Evolutionary conservation across 2,888 invertebrate species (phyloP).

Genomic region (Vesta saturnalis): DNA sequence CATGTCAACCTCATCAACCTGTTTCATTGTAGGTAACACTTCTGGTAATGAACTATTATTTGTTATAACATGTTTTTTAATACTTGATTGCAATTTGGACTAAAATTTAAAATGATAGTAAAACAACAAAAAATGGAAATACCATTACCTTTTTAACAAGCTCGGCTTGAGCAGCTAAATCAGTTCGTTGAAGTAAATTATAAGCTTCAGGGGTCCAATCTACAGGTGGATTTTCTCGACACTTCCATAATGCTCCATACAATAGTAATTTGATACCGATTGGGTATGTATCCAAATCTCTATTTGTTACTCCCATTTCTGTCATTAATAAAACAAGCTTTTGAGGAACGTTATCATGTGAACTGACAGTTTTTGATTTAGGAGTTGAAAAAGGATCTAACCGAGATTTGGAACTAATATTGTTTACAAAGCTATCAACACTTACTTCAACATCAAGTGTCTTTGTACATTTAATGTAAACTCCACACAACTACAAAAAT

Average conservation of each 20-base stretch:
- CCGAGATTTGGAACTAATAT: constrained; percentile 47
- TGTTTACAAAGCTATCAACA: constrained; percentile 48
- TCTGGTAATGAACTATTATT: constrained; percentile 45
- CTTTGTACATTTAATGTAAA: constrained; percentile 44
- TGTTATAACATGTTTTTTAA: constrained; percentile 39
- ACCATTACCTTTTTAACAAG: constrained; percentile 51
- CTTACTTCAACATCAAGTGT: constrained; percentile 32
- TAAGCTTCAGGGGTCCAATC: constrained; percentile 79
- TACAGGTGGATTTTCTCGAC: constrained; percentile 76
- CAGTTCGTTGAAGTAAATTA: constrained; percentile 75
- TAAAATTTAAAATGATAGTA: background rate
- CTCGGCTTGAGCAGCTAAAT: constrained; percentile 70
- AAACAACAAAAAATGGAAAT: background rate
- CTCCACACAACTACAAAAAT: constrained; percentile 50
- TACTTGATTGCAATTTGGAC: constrained; percentile 33
- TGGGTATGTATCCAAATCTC: constrained; percentile 77
- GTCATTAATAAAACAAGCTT: constrained; percentile 67
- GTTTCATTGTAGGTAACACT: constrained; percentile 52
- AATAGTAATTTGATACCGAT: constrained; percentile 76
- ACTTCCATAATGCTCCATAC: constrained; percentile 74
- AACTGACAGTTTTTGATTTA: constrained; percentile 35
- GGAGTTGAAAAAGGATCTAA: constrained; percentile 52
- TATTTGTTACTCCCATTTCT: constrained; percentile 68
- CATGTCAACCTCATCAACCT: constrained; percentile 63
- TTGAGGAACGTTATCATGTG: constrained; percentile 54